These are phyloP conservation scores for Rhyacophila brunnea DNA, from an alignment of 1,140 invertebrate genomes.

Conservation along the genomic window DNA sequence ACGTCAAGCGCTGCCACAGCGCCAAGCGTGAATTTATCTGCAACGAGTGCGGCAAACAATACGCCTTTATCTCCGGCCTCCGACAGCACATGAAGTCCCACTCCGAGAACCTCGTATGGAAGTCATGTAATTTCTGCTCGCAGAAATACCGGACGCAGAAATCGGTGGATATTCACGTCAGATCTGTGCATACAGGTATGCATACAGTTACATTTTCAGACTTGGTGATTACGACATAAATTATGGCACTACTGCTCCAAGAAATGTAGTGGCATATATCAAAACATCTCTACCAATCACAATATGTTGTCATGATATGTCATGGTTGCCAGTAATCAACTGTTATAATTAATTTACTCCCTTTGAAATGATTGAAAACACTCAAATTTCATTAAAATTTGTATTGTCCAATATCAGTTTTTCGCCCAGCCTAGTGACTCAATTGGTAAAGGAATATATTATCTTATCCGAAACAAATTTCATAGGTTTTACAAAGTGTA, in stretches of 20 bases:
- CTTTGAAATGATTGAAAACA: too few species aligned
- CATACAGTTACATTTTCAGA: too few species aligned
- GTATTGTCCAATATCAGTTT: too few species aligned
- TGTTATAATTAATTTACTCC: too few species aligned
- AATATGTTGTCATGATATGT: too few species aligned
- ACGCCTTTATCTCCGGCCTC: slow-evolving; percentile 47
- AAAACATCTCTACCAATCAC: background rate
- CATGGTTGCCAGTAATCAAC: too few species aligned
- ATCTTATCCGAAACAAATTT: too few species aligned
- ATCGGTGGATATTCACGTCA: slow-evolving; percentile 48
- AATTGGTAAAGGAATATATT: too few species aligned
- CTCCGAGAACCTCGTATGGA: slow-evolving; percentile 42
- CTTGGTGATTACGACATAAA: too few species aligned
- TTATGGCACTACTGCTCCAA: background rate
- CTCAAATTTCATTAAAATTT: too few species aligned
- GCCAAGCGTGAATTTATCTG: slow-evolving; percentile 44
- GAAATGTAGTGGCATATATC: background rate
- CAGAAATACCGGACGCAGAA: slow-evolving; percentile 48
- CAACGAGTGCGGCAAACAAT: slow-evolving; percentile 42
- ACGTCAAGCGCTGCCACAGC: slow-evolving; percentile 46
- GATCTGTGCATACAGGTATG: slow-evolving; percentile 53
- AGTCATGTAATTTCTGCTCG: slow-evolving; percentile 46
- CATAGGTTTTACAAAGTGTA: too few species aligned
- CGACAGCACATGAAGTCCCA: slow-evolving; percentile 45
- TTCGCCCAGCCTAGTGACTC: too few species aligned